Evolutionary conservation across 2,888 invertebrate species (phyloP).

Genomic region (Drosophila neoperkinsi): DNA sequence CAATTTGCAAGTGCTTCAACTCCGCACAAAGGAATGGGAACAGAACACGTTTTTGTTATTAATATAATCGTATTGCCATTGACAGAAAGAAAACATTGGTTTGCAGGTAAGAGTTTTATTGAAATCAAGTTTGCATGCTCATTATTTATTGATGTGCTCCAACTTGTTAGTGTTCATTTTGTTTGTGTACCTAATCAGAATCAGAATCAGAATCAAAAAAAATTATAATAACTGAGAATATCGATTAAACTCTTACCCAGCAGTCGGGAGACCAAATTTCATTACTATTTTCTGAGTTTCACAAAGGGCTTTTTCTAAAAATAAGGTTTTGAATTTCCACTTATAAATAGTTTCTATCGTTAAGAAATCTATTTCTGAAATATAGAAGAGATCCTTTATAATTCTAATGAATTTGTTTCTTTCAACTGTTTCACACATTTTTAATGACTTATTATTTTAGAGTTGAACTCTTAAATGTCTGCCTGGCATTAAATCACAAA

Average conservation of each 20-base stretch:
- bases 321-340: neutral
- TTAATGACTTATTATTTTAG: neutral
- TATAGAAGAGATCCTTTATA: neutral
- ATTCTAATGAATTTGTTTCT: too few relatives aligned
- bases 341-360: neutral
- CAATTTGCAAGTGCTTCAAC: neutral
- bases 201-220: neutral
- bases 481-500: neutral
- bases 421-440: neutral
- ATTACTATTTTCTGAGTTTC: neutral
- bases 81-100: neutral
- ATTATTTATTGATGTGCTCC: neutral
- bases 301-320: neutral
- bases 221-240: neutral
- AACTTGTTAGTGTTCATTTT: neutral
- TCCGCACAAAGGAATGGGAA: fast-evolving
- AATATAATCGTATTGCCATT: neutral
- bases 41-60: neutral
- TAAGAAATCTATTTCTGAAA: neutral
- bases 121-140: neutral
- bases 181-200: neutral
- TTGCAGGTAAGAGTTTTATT: neutral
- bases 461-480: neutral
- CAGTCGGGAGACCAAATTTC: neutral
- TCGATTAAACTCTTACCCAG: fast-evolving